A percentile compares a stretch with the other conserved stretches of the same genome.
Conservation (phyloP, 2,888 invertebrate genomes). For the Drosophila parthenogenetica region DNA sequence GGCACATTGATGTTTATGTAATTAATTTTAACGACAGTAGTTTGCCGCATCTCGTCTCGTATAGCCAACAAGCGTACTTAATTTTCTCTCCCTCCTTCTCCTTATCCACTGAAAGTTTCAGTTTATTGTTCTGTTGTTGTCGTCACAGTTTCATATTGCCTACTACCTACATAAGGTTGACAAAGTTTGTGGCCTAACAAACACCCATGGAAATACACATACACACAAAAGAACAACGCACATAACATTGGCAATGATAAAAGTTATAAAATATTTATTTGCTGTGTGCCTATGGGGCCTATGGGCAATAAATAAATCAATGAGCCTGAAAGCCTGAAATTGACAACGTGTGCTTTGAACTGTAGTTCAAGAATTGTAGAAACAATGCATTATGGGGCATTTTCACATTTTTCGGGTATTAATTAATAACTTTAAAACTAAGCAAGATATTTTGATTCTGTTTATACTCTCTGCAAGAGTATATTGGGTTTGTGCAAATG, state of each 20-base stretch:
- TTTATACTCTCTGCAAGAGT: no score
- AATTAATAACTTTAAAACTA: no score
- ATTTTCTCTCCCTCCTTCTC: constrained; percentile 1
- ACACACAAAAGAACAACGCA: background rate
- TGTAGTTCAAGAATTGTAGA: background rate
- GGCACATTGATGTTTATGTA: constrained; percentile 75
- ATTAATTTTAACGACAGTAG: constrained; percentile 76
- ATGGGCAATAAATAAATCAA: constrained; percentile 66
- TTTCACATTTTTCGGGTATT: no score
- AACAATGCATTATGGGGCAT: background rate
- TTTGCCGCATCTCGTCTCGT: constrained; percentile 38
- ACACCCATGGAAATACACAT: background rate
- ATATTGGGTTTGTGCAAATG: no score
- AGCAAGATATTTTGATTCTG: no score
- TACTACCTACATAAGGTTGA: constrained; percentile 22
- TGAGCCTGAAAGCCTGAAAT: constrained; percentile 5
- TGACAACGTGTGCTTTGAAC: background rate
- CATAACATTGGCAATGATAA: constrained; percentile 44
- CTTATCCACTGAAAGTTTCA: constrained; percentile 43
- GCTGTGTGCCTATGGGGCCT: constrained; percentile 28
- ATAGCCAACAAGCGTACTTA: constrained; percentile 14
- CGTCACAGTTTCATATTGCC: constrained; percentile 41
- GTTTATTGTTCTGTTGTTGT: constrained; percentile 54
- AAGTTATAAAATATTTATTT: constrained; percentile 57
- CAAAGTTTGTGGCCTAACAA: constrained; percentile 22